Percentiles rank a stretch among this genome's conserved stretches.
These are phyloP conservation scores for Spea multiplicata DNA, from an alignment of 2,113 vertebrate genomes.

Conservation along the genomic window DNA sequence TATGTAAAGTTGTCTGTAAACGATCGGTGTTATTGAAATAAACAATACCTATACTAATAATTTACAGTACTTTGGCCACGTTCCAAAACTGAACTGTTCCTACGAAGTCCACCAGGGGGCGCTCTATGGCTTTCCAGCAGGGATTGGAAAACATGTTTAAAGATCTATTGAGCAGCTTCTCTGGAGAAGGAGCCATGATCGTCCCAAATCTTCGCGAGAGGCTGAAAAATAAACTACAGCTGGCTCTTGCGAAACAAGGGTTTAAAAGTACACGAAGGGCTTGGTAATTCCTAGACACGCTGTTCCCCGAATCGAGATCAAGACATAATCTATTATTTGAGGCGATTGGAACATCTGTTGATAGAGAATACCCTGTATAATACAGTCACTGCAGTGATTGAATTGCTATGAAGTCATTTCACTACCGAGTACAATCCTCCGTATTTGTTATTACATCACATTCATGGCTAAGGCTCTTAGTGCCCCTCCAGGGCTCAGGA, in stretches of 20 bases:
- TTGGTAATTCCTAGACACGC: constrained; percentile 25
- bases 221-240: constrained; percentile 31
- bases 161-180: neutral
- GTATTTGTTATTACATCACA: too few species aligned
- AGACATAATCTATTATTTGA: constrained; percentile 14
- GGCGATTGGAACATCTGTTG: constrained; percentile 5
- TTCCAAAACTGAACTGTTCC: too few species aligned
- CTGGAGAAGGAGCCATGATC: neutral
- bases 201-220: constrained; percentile 32
- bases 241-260: constrained; percentile 15
- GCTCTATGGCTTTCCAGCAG: neutral
- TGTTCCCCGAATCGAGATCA: constrained; percentile 18
- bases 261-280: constrained; percentile 18
- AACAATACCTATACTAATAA: too few species aligned
- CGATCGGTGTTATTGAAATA: too few species aligned
- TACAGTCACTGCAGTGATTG: too few species aligned
- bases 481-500: neutral
- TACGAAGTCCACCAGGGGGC: constrained; percentile 11
- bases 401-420: too few species aligned
- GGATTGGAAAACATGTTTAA: constrained; percentile 9
- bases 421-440: neutral
- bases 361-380: neutral
- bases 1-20: too few species aligned
- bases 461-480: too few species aligned
- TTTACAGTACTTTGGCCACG: too few species aligned